Evolutionary conservation across 2,888 invertebrate genomes (phyloP), one percentile per base, ranked within the genome.

Genomic region (Pollenia labialis): DNA sequence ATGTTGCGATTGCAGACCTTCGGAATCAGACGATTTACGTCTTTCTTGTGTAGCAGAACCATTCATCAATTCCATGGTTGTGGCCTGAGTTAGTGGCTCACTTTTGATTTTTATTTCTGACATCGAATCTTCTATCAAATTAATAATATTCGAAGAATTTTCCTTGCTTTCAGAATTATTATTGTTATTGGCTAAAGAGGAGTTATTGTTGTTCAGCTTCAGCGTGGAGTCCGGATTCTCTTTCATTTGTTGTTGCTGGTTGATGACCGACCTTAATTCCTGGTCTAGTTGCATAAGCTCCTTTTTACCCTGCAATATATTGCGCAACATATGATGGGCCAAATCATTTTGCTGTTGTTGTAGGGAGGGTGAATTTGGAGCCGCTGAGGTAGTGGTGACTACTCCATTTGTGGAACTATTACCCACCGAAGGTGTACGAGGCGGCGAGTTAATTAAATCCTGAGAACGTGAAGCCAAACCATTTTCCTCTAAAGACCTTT

Each of bases 251-350:
- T 91, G 91, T 32, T 93, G 93, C 58, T 92, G 92, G 80, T 93
- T 94, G 91, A 94, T 94, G 74, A 94, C 94, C 85, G 94, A 93
- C 90, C 95, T 94, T 89, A 96, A 93, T 91, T 96, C 96, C 91
- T 96, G 95, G 90, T 95, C 96, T 69, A 97, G 94, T 90, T 97
- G 94, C 91, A 97, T 95, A 88, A 97, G 96, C 94, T 97, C 97
- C 93, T 97, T 97, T 91, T 97, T 96, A 90, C 96, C 97, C 93
- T 98, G 98, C 85, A 98, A 95, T 91, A 98, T 98, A 93, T 97
- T 97, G 85, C 98, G 95, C 90, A 98, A 95, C 95, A 98, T 97
- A 93, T 97, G 97, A 94, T 97, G 97, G 87, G 97, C 96, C 90
- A 95, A 94, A 89, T 95, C 95, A 68, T 92, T 93, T 88, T 93